Evolutionary conservation across 2,113 vertebrate species (phyloP), one percentile per base, ranked within the genome.

Genomic region (Gasterosteus nipponicus): DNA sequence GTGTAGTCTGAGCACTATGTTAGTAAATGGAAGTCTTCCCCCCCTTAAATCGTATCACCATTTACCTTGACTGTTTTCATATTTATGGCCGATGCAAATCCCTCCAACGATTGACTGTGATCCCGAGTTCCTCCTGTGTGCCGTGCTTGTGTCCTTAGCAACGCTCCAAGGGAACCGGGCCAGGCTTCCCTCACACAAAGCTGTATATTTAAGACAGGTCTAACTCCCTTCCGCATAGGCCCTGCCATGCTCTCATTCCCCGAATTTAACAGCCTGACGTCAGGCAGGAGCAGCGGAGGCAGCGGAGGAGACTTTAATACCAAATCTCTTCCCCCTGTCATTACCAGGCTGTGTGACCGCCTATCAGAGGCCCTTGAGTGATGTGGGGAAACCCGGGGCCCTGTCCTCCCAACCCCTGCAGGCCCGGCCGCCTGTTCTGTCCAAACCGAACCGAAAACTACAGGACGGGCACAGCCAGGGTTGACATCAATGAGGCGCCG

Each of bases 271-370:
- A 91, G 75, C 69, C 87, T 94, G 92, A 94, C 89, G 87, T 94
- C 91, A 94, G 87, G 80, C 87, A 87, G 86, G 83, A 89, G 91
- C 81, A 88, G 81, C 81, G 89, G 89, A 89, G 91, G 91, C 86
- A 89, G 77, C 67, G 71, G 82, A 92, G 89, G 82, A 86, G 87
- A 91, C 89, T 94, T 93, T 92, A 93, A 94, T 93, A 93, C 91
- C 88, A 92, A 93, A 89, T 90, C 91, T 93, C 85, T 90, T 3
- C 86, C 89, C 93, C 89, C 92, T 94, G 93, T 95, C 93, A 95
- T 95, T 94, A 94, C 86, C 68, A 78, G 91, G 79, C 85, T 78
- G 89, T 90, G 87, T 88, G 92, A 93, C 93, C 89, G 81, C 90
- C 90, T 94, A 94, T 94, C 93, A 93, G 90, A 90, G 89, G 90